Conservation (phyloP, 2,888 invertebrate genomes). For the Orchesellides sinensis region DNA sequence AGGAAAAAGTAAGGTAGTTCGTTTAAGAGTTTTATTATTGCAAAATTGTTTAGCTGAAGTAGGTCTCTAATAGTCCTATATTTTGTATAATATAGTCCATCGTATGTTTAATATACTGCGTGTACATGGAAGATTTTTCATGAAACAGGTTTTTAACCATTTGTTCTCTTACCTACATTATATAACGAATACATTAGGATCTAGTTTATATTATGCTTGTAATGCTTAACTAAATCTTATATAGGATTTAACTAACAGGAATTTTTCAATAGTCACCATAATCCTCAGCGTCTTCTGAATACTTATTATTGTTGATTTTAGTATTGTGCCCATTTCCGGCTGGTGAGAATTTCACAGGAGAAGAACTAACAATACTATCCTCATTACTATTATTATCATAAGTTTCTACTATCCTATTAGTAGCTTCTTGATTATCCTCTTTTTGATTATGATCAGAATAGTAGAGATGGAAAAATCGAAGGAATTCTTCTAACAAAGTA, state of each 20-base stretch:
- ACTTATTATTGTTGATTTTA: conserved; percentile 29
- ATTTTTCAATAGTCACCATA: conserved; percentile 21
- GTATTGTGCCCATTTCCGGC: conserved; percentile 49
- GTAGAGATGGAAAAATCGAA: conserved; percentile 42
- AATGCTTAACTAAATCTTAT: conserved; percentile 1
- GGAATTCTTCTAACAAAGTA: conserved; percentile 42
- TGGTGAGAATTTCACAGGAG: conserved; percentile 28
- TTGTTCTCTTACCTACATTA: neutral
- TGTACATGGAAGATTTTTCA: conserved; percentile 41
- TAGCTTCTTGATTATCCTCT: neutral
- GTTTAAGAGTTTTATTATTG: neutral
- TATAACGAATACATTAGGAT: neutral
- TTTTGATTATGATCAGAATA: conserved; percentile 45
- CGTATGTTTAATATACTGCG: neutral
- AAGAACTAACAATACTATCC: neutral
- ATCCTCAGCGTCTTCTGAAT: conserved; percentile 16
- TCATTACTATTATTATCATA: neutral
- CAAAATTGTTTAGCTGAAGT: neutral
- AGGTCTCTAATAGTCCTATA: neutral
- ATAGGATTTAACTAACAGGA: neutral
- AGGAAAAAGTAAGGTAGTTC: neutral
- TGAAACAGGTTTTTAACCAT: conserved; percentile 6
- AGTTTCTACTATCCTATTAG: neutral
- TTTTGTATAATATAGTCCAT: neutral
- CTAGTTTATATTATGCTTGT: neutral